These are phyloP conservation scores for Chrosomus eos DNA, from an alignment of 2,797 vertebrate genomes.

Conservation along the genomic window DNA sequence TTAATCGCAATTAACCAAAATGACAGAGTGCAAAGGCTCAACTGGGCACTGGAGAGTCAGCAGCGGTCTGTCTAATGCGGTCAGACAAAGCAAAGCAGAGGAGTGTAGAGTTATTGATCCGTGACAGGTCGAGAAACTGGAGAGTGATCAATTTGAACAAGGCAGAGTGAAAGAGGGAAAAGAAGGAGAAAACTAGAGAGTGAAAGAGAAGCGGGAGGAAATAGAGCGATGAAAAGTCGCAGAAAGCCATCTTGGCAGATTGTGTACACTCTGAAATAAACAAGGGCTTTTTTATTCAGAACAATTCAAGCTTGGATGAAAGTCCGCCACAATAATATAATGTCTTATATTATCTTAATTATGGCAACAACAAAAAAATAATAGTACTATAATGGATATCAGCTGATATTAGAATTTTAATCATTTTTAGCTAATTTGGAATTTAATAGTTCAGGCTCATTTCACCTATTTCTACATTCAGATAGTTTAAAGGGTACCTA, in stretches of 20 bases:
- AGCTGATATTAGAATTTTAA: too few species aligned
- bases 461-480: too few species aligned
- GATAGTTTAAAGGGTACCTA: too few species aligned
- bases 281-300: slow-evolving; percentile 15
- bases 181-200: not conserved
- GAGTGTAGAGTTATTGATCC: slow-evolving; percentile 56
- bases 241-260: slow-evolving; percentile 27
- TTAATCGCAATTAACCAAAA: slow-evolving; percentile 27
- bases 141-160: slow-evolving; percentile 51
- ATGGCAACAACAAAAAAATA: not conserved
- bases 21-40: slow-evolving; percentile 15
- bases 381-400: not conserved
- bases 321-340: not conserved
- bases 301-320: not conserved
- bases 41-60: slow-evolving; percentile 20
- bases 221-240: slow-evolving; percentile 30
- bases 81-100: slow-evolving; percentile 50
- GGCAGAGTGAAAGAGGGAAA: slow-evolving; percentile 28
- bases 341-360: not conserved
- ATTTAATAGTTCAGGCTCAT: too few species aligned
- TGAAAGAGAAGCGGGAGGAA: not conserved
- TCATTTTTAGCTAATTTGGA: too few species aligned
- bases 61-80: slow-evolving; percentile 37
- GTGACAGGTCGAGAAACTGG: slow-evolving; percentile 42
- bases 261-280: slow-evolving; percentile 10